Evolutionary conservation across 2,113 vertebrate genomes (phyloP).

Genomic region (Crypturellus undulatus): DNA sequence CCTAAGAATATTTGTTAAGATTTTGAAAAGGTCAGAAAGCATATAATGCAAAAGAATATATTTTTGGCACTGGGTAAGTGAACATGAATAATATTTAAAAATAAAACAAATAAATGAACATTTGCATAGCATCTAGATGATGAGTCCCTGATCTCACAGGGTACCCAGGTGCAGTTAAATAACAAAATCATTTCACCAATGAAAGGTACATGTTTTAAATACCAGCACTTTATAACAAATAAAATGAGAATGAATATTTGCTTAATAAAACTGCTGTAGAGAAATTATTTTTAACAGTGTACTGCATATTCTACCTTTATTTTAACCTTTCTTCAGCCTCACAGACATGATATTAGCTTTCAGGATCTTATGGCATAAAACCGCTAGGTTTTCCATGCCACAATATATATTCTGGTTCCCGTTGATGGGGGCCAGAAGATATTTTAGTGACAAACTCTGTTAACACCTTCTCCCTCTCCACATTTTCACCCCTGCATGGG

Average conservation of each 20-base stretch:
- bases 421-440: accelerated
- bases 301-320: background rate
- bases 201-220: conserved; percentile 24
- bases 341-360: background rate
- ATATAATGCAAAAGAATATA: background rate
- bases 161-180: background rate
- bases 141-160: background rate
- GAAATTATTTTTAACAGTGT: background rate
- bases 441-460: background rate
- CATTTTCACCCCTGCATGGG: background rate
- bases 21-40: conserved; percentile 45
- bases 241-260: conserved; percentile 3
- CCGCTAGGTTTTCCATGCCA: background rate
- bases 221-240: background rate
- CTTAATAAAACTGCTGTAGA: background rate
- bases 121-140: background rate
- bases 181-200: background rate
- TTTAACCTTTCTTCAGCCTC: background rate
- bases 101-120: background rate
- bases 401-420: background rate
- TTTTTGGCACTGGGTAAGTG: background rate
- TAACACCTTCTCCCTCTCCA: background rate
- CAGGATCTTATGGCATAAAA: background rate
- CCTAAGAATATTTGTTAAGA: background rate
- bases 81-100: background rate